Evolutionary conservation across 1,140 invertebrate genomes (phyloP), one percentile per base, ranked within the genome.

Genomic region (Saxidomus purpurata): DNA sequence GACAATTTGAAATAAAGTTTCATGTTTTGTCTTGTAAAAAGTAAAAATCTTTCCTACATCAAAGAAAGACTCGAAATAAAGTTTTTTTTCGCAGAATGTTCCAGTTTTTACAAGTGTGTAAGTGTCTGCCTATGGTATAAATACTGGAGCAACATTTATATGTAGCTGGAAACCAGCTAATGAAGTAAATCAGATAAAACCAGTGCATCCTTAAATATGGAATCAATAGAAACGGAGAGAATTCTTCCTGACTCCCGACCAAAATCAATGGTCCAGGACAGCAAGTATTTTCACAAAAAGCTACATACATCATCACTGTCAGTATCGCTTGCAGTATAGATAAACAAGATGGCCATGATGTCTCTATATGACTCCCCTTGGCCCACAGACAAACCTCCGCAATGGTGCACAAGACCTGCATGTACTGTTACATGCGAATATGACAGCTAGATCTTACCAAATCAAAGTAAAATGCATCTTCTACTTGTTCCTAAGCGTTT

Each of bases 231-330:
- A 13, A 6, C 47, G 36, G n/a, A 31, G 17, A 28, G 28, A 59
- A 52, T 77, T 49, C 25, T 31, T 22, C 22, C 6, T 6, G 28
- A 49, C 11, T 22, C 4, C 31, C 25, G 76, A 79, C 76, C 76
- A 79, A 79, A 77, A 79, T 79, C 76, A 79, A 79, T 79, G n/a
- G 76, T 79, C 76, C 49, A 52, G 76, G 76, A 55, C 19, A 19
- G 49, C 2, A 79, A 59, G 28, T 55, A 79, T 28, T 43, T 79
- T 55, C 76, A 40, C 19, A 74, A 59, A 59, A 19, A n/a, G 55
- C 55, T 22, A 59, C 19, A 59, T 59, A 59, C 22, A 25, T 59
- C 55, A 59, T 59, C 55, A 59, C 19, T 9, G 6, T 59, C 22
- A 59, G n/a, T n/a, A n/a, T n/a, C n/a, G n/a, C n/a, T n/a, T n/a